phyloP scores from a whole-genome alignment of 2,888 invertebrate species.

The Ormyrus labotus region DNA sequence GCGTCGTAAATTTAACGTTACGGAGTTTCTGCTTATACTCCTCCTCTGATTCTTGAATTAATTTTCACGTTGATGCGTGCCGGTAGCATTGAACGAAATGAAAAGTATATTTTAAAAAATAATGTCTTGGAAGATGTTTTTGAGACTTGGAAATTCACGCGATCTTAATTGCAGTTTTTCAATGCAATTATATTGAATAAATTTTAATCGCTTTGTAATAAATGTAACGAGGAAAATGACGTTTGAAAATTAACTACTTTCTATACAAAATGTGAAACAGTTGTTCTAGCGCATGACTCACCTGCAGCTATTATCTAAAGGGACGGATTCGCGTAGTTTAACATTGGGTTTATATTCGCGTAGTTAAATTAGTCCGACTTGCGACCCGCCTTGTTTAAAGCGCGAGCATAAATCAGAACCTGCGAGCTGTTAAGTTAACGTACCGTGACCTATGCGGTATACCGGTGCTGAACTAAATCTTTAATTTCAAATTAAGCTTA shows the following conservation, averaged over 20 bases:
- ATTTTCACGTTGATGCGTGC: constrained; percentile 10
- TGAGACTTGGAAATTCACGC: too few species aligned
- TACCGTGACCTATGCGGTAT: constrained; percentile 50
- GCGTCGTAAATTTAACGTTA: constrained; percentile 20
- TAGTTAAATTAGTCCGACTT: constrained; percentile 13
- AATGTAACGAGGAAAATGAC: too few species aligned
- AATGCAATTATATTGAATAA: too few species aligned
- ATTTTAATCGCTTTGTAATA: too few species aligned
- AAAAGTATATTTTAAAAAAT: too few species aligned
- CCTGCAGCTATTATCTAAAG: constrained; percentile 11
- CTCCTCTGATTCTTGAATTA: constrained; percentile 1
- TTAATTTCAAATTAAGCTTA: too few species aligned
- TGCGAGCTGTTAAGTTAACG: constrained; percentile 52
- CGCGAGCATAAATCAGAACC: constrained; percentile 53
- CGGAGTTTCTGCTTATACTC: background rate
- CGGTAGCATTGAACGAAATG: too few species aligned
- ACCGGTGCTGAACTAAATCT: constrained; percentile 23
- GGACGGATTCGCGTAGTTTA: background rate
- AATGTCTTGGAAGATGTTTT: too few species aligned
- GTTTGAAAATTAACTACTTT: too few species aligned
- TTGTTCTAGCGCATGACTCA: background rate
- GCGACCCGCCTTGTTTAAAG: constrained; percentile 43
- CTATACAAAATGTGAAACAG: too few species aligned
- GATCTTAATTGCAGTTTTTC: too few species aligned
- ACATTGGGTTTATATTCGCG: background rate